Base-by-base conservation (phyloP, 2,888 invertebrate genomes). In the Marasmarcha lunaedactyla region DNA sequence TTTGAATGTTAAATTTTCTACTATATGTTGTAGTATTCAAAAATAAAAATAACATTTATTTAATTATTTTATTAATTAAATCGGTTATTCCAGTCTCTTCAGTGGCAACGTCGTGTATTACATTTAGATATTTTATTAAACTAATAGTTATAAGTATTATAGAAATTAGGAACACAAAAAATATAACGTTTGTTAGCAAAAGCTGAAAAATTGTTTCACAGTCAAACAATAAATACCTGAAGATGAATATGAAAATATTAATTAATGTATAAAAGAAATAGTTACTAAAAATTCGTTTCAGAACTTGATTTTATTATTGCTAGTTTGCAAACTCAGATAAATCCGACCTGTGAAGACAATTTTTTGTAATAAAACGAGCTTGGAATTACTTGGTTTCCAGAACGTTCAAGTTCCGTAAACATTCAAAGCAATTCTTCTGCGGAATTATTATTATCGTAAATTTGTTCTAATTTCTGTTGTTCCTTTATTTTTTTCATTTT, bases 401-500 rank as follows among this genome's bases (percentile, higher is more conserved):
- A n/a, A n/a, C n/a, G n/a, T n/a, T 11, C n/a, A n/a, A n/a, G 30
- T 11, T n/a, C 30, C 10, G 3, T 25, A 35, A 14, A 42, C 7
- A 33, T 55, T 74, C 59, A 76, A 50, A 81, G 60, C 58, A 81
- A 61, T 25, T 79, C 83, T 9, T 77, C 72, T 6, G 70, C 68
- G 1, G 67, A 55, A 26, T 74, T 59, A 25, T 70, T 63, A 46
- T 71, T 78, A 30, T 83, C 83, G 48, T 72, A 71, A 1, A 74
- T 68, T 49, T 81, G 74, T 47, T 83, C 83, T 44, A 84, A 48
- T 48, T 71, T 71, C 51, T 84, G 84, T 45, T 84, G 84, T 51
- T 84, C 72, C 54, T 85, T 86, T 7, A 87, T 83, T 63, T 89
- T 88, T 68, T 90, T 90, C 81, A 90, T 88, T 54, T 89, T 88